Conservation (phyloP, 2,113 vertebrate species). For the Choloepus hoffmanni region DNA sequence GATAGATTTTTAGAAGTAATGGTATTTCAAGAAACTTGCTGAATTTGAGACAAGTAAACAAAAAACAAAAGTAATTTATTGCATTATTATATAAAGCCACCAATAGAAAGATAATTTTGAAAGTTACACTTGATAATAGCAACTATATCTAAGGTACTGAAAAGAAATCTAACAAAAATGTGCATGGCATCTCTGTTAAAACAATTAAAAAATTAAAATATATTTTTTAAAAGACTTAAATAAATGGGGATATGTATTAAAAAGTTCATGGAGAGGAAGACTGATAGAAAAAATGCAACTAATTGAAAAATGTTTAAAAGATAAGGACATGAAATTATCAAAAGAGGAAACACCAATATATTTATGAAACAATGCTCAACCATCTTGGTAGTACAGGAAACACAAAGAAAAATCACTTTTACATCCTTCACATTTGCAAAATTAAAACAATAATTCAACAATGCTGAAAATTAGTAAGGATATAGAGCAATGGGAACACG, state of each 20-base stretch:
- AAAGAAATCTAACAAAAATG: not conserved
- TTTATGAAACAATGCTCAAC: not conserved
- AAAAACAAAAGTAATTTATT: not conserved
- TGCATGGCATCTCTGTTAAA: not conserved
- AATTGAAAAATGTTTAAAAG: not conserved
- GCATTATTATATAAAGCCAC: not conserved
- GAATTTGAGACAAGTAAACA: not conserved
- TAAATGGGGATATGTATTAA: not conserved
- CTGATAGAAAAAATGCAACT: not conserved
- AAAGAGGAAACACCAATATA: not conserved
- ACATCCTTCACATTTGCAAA: not conserved
- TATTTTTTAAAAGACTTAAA: not conserved
- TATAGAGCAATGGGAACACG: not conserved
- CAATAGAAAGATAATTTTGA: not conserved
- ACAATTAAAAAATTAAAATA: not conserved
- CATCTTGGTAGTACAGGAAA: not conserved
- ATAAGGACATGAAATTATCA: not conserved
- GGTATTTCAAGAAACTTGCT: not conserved
- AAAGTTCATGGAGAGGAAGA: not conserved
- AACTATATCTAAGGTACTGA: not conserved
- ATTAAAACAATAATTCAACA: not conserved
- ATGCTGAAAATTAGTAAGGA: not conserved
- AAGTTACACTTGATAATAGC: not conserved
- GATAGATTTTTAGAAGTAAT: not conserved
- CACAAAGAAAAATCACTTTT: not conserved